Percentiles rank a stretch among this genome's conserved stretches.
Conservation (phyloP, 2,113 vertebrate species). For the Salminus brasiliensis region DNA sequence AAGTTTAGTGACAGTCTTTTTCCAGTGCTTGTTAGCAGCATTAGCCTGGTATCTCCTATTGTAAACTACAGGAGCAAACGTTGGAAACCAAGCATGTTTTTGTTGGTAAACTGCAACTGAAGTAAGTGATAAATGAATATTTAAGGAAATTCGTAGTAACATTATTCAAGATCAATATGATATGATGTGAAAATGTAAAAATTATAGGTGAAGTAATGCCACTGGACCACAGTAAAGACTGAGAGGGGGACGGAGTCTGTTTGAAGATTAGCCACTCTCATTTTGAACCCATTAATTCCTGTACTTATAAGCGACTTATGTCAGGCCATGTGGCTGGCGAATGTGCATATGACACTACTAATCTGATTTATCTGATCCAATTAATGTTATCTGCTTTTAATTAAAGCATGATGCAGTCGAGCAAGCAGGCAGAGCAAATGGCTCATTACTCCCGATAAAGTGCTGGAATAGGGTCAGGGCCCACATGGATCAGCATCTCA, state of each 20-base stretch:
- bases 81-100: too few relatives aligned
- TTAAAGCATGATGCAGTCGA: constrained; percentile 22
- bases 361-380: constrained; percentile 28
- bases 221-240: constrained; percentile 15
- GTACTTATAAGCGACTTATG: constrained; percentile 9
- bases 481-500: background rate
- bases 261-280: constrained; percentile 2
- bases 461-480: background rate
- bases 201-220: constrained; percentile 43
- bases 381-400: constrained; percentile 28
- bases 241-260: background rate
- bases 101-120: too few relatives aligned
- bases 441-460: constrained; percentile 2
- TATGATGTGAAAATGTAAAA: background rate
- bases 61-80: too few relatives aligned
- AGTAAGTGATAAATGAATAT: too few relatives aligned
- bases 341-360: constrained; percentile 21
- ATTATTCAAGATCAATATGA: too few relatives aligned
- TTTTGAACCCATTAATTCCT: constrained; percentile 12
- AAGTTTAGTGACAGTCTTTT: too few relatives aligned
- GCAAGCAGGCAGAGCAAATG: constrained; percentile 1
- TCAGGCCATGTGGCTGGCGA: constrained; percentile 2
- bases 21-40: too few relatives aligned
- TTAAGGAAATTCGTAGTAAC: too few relatives aligned
- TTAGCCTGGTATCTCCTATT: too few relatives aligned